Evolutionary conservation across 2,888 invertebrate genomes (phyloP).

Genomic region (Troides aeacus): DNA sequence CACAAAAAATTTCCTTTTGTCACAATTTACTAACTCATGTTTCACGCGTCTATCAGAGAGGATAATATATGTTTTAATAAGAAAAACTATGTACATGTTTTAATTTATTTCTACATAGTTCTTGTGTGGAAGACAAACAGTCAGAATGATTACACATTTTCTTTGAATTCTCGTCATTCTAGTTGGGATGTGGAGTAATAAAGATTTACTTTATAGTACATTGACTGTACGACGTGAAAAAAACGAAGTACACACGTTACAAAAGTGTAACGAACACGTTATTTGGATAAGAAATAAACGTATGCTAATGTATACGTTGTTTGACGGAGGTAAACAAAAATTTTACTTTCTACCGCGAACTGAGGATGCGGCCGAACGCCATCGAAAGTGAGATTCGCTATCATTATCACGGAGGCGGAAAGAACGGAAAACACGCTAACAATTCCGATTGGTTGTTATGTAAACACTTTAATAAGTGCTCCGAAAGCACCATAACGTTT

Average conservation of each 20-base stretch:
- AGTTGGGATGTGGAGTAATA: slow-evolving; percentile 9
- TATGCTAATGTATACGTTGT: slow-evolving; percentile 1
- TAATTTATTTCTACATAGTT: too few relatives aligned
- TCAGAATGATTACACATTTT: slow-evolving; percentile 12
- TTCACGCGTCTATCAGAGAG: too few relatives aligned
- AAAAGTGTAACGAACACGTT: neutral
- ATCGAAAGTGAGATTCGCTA: slow-evolving; percentile 52
- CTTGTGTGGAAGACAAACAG: neutral
- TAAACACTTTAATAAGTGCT: slow-evolving; percentile 28
- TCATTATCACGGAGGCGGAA: slow-evolving; percentile 42
- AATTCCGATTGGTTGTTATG: slow-evolving; percentile 32
- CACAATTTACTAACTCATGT: too few relatives aligned
- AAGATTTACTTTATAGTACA: slow-evolving; percentile 14
- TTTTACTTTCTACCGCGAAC: slow-evolving; percentile 35
- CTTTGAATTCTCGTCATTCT: slow-evolving; percentile 4
- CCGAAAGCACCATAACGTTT: slow-evolving; percentile 1
- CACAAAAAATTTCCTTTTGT: too few relatives aligned
- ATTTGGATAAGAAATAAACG: neutral
- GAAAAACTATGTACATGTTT: too few relatives aligned
- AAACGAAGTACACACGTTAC: neutral
- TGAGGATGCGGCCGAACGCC: slow-evolving; percentile 11
- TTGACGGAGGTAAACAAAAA: slow-evolving; percentile 23
- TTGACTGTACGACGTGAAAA: slow-evolving; percentile 3
- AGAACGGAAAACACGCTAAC: slow-evolving; percentile 36
- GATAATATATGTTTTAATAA: too few relatives aligned